phyloP scores from a whole-genome alignment of 2,113 vertebrate genomes.

The Anolis carolinensis region DNA sequence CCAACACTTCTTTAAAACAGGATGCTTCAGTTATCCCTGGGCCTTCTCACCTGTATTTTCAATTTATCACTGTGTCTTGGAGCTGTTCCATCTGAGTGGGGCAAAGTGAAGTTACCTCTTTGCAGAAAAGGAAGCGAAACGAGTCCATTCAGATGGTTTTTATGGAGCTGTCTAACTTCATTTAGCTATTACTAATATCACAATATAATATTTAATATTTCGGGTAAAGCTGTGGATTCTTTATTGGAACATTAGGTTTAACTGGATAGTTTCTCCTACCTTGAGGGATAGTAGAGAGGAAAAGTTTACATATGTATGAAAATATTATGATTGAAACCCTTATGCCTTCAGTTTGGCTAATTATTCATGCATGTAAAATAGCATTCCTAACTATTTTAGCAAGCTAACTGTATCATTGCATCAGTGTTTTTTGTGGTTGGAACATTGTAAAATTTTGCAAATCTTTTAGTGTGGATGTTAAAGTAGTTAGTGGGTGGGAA shows the following conservation, averaged over 20 bases:
- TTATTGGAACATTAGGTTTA: slow-evolving; percentile 48
- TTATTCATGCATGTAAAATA: no score
- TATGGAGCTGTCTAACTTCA: slow-evolving; percentile 54
- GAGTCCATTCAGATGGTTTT: slow-evolving; percentile 64
- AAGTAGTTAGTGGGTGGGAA: no score
- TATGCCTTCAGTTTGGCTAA: no score
- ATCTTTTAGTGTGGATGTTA: no score
- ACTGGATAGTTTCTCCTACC: slow-evolving; percentile 38
- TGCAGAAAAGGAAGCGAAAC: slow-evolving; percentile 40
- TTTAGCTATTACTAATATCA: slow-evolving; percentile 55
- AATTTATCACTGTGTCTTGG: slow-evolving; percentile 72
- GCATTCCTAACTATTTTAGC: no score
- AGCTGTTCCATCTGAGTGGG: slow-evolving; percentile 62
- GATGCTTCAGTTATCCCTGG: slow-evolving; percentile 66
- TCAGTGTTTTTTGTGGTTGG: no score
- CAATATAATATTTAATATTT: slow-evolving; percentile 63
- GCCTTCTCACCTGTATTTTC: slow-evolving; percentile 71
- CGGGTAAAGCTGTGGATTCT: slow-evolving; percentile 58
- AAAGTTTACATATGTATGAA: slow-evolving; percentile 48
- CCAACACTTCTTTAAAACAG: slow-evolving; percentile 67
- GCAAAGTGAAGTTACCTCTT: slow-evolving; percentile 65
- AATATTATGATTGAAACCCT: not conserved
- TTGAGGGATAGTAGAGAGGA: not conserved
- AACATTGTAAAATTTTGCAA: no score
- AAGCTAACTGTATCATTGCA: no score